These are phyloP conservation scores for Chamaetylas fuelleborni DNA, from an alignment of 2,113 vertebrate species.

Conservation along the genomic window DNA sequence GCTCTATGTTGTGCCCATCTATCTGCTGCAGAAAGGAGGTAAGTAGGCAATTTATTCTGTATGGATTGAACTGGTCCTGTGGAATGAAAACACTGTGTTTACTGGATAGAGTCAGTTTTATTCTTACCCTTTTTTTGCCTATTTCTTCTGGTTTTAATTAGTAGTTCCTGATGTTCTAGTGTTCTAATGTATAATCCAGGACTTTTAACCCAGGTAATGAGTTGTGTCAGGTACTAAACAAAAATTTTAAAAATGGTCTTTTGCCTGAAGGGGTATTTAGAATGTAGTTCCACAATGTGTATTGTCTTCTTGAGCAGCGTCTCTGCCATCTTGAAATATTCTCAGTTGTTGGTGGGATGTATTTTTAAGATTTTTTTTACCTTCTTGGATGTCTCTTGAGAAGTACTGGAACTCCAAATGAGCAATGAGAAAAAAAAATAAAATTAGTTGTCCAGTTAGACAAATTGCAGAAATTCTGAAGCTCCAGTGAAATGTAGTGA, in stretches of 20 bases:
- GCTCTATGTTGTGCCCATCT: slow-evolving; percentile 95
- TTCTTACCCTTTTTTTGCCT: background rate
- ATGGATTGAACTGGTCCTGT: background rate
- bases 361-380: background rate
- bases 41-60: slow-evolving; percentile 2
- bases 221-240: background rate
- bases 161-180: background rate
- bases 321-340: background rate
- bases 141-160: background rate
- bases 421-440: background rate
- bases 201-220: background rate
- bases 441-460: background rate
- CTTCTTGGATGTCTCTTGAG: background rate
- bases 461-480: background rate
- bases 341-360: background rate
- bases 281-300: background rate
- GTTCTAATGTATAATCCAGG: background rate
- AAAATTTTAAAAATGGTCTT: background rate
- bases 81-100: background rate
- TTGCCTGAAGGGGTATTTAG: background rate
- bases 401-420: background rate
- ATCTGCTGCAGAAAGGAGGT: slow-evolving; percentile 97
- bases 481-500: background rate
- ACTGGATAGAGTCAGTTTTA: background rate
- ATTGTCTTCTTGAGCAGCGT: background rate